phyloP scores from a whole-genome alignment of 1,140 invertebrate species.

The Trigoniulus corallinus region DNA sequence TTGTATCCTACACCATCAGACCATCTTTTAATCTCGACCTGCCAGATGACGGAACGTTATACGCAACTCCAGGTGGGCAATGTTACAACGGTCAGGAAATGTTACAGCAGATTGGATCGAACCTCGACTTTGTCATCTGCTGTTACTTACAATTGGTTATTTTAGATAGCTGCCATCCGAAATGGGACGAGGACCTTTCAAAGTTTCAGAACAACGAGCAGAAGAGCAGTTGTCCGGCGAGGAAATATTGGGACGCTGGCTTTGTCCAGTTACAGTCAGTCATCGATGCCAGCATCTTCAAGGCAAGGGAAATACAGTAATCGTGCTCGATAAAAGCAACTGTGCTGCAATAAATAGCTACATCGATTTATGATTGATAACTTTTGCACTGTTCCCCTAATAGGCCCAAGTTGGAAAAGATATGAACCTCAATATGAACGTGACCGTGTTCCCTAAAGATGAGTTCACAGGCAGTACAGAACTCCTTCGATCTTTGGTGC shows the following conservation, averaged over 20 bases:
- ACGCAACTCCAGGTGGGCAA: neutral
- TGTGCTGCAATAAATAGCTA: too few relatives aligned
- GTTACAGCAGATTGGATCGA: too few relatives aligned
- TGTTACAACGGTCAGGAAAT: too few relatives aligned
- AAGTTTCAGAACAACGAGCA: neutral
- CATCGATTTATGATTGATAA: too few relatives aligned
- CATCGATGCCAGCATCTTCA: neutral
- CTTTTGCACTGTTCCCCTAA: too few relatives aligned
- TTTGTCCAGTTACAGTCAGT: neutral
- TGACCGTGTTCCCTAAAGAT: slow-evolving; percentile 2
- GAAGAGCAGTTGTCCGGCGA: neutral
- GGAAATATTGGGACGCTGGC: neutral
- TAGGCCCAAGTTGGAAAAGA: too few relatives aligned
- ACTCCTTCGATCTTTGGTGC: slow-evolving; percentile 49
- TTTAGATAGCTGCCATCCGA: neutral
- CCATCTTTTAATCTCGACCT: neutral
- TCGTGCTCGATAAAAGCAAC: too few relatives aligned
- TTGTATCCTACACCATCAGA: neutral
- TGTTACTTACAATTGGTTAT: too few relatives aligned
- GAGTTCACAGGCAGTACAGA: neutral
- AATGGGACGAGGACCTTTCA: neutral
- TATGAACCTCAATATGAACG: slow-evolving; percentile 19
- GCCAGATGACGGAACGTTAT: neutral
- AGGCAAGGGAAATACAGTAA: too few relatives aligned
- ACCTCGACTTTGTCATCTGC: too few relatives aligned